Percentiles rank a stretch among this genome's conserved stretches.
Evolutionary conservation across 2,797 vertebrate genomes (phyloP).

Genomic region (Falco biarmicus): DNA sequence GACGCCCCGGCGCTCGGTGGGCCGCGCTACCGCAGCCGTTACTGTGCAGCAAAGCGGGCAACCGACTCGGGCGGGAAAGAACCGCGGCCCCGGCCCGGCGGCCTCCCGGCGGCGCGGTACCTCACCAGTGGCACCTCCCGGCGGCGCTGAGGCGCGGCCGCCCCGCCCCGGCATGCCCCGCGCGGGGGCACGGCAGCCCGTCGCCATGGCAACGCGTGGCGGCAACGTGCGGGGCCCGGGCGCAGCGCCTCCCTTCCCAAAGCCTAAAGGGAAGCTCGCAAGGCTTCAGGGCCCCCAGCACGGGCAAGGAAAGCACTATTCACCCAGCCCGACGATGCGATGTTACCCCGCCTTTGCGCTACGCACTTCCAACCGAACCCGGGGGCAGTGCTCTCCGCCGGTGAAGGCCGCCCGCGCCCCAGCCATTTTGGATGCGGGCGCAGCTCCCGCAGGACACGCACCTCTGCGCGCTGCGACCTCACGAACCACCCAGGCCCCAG

Average conservation of each 20-base stretch:
- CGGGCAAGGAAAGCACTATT: background rate
- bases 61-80: background rate
- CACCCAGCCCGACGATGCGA: background rate
- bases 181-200: background rate
- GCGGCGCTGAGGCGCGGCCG: background rate
- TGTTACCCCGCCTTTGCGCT: background rate
- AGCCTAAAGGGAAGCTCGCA: background rate
- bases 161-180: background rate
- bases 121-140: background rate
- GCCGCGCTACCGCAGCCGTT: background rate
- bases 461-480: background rate
- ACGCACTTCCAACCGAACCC: background rate
- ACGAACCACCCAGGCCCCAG: background rate
- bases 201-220: background rate
- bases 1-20: background rate
- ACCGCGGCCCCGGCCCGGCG: background rate
- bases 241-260: rapidly evolving
- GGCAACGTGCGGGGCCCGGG: rapidly evolving
- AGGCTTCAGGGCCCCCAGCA: background rate
- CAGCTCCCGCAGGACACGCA: background rate
- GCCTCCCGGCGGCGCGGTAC: background rate
- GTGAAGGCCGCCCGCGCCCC: background rate
- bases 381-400: background rate
- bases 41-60: background rate
- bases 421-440: background rate